These are phyloP conservation scores for Papilio demoleus DNA, from an alignment of 2,888 invertebrate genomes.

Conservation along the genomic window DNA sequence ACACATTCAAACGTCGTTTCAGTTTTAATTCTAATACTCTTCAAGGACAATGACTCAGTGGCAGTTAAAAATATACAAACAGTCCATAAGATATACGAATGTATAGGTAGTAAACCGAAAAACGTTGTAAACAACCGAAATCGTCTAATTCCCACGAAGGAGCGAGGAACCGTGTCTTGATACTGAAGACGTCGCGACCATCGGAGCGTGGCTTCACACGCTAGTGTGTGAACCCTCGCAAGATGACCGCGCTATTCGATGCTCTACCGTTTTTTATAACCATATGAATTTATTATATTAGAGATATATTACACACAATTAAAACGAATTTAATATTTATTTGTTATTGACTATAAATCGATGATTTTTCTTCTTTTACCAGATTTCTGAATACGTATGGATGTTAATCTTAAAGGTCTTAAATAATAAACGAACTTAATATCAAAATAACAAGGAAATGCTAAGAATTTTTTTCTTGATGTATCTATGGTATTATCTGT, in stretches of 20 bases:
- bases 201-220: slow-evolving; percentile 55
- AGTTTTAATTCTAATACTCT: no score
- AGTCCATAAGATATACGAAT: neutral
- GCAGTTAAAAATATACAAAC: neutral
- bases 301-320: neutral
- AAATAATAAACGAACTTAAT: no score
- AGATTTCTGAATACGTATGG: no score
- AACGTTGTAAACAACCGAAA: slow-evolving; percentile 35
- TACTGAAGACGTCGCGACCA: slow-evolving; percentile 56
- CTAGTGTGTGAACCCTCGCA: slow-evolving; percentile 55
- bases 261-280: slow-evolving; percentile 37
- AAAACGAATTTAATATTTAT: neutral
- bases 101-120: slow-evolving; percentile 20
- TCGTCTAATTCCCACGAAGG: slow-evolving; percentile 48
- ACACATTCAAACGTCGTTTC: no score
- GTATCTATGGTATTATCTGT: no score
- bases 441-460: no score
- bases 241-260: slow-evolving; percentile 52
- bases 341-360: no score
- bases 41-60: neutral
- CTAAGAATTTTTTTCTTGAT: no score
- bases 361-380: no score
- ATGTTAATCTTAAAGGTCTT: neutral
- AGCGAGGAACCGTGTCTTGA: slow-evolving; percentile 56
- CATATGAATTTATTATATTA: slow-evolving; percentile 43